phyloP scores from a whole-genome alignment of 2,113 vertebrate genomes.

The Peromyscus californicus region DNA sequence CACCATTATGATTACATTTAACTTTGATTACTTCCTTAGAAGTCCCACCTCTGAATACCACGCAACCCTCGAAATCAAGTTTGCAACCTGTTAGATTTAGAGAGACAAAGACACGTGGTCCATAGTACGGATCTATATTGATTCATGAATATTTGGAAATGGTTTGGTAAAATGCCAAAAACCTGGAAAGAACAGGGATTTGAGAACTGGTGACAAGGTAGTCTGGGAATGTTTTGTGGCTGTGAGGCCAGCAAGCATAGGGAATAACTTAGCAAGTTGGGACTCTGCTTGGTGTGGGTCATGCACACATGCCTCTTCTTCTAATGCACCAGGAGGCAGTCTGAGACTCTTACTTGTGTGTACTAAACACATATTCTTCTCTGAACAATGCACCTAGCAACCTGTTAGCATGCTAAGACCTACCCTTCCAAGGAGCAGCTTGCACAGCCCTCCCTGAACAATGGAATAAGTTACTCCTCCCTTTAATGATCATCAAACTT shows the following conservation, averaged over 20 bases:
- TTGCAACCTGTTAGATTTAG: background rate
- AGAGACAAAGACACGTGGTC: background rate
- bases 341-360: background rate
- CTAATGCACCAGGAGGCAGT: background rate
- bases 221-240: background rate
- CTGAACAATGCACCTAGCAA: background rate
- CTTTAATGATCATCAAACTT: background rate
- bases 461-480: too few relatives aligned
- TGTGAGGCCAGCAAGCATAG: background rate
- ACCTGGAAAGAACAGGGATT: background rate
- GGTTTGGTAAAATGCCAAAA: background rate
- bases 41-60: background rate
- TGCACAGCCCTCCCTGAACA: background rate
- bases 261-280: background rate
- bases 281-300: background rate
- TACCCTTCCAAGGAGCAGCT: background rate
- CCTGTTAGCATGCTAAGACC: background rate
- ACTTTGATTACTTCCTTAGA: background rate
- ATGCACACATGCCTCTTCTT: background rate
- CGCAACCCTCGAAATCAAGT: background rate
- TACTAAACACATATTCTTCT: background rate
- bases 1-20: background rate
- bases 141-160: background rate
- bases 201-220: background rate
- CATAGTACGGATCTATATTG: background rate